Percentiles rank a stretch among this genome's conserved stretches.
These are phyloP conservation scores for Zhengitettix transpicula DNA, from an alignment of 2,888 invertebrate species.

Conservation along the genomic window DNA sequence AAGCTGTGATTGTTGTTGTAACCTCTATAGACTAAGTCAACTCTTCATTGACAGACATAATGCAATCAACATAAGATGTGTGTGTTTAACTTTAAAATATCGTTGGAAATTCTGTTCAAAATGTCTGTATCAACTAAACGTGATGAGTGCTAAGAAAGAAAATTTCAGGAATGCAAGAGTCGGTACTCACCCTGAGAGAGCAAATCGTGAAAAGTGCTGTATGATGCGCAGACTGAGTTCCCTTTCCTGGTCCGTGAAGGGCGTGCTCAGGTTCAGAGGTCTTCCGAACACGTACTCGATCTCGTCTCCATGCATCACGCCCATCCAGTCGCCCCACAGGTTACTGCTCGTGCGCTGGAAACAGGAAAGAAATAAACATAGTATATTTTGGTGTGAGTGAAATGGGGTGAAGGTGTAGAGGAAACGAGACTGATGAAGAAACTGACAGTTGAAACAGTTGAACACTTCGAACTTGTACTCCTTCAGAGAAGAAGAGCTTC, in stretches of 20 bases:
- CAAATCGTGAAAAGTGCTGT: constrained; percentile 83
- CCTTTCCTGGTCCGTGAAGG: constrained; percentile 72
- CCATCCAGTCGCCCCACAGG: constrained; percentile 98
- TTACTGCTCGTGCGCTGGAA: constrained; percentile 73
- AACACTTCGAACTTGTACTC: no score
- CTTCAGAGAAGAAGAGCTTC: no score
- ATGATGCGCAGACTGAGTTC: constrained; percentile 83
- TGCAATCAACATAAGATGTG: not conserved
- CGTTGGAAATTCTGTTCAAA: not conserved
- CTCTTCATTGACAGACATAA: no score
- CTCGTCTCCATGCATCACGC: constrained; percentile 95
- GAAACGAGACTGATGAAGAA: no score
- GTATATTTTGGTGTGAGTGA: no score
- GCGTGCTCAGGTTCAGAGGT: constrained; percentile 73
- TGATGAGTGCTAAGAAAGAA: not conserved
- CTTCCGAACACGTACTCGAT: constrained; percentile 96
- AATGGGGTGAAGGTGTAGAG: no score
- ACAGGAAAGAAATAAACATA: not conserved
- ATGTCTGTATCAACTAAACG: no score
- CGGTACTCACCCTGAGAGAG: constrained; percentile 70
- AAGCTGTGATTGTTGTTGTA: no score
- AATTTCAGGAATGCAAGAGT: no score
- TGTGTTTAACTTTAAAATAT: not conserved
- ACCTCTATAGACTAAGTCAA: no score
- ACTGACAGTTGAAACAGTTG: no score